Base-by-base conservation (phyloP, 2,797 vertebrate species). In the Sebastes trivittatus region DNA sequence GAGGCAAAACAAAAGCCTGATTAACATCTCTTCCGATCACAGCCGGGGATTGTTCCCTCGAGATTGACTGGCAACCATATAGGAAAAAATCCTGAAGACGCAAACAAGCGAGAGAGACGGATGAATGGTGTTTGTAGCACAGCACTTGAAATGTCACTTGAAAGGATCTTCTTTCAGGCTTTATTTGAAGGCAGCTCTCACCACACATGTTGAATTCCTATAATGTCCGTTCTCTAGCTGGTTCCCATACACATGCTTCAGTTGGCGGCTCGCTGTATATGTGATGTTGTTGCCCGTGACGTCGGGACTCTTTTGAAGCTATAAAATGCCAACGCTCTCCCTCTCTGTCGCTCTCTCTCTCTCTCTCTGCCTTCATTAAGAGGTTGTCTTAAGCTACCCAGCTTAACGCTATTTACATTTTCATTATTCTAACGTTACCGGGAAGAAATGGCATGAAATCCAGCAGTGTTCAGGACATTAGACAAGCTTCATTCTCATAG, bases 361-460 rank as follows among this genome's bases (percentile, higher is more conserved):
- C 78, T 87, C 78, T 65, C 85, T 68, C 30, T 89, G 73, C 90
- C 89, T 93, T 94, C 93, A 94, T 94, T 94, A 92, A 93, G 92
- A 94, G 92, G 92, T 94, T 94, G 92, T 94, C 89, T 93, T 93
- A 94, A 94, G 92, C 91, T 88, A 92, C 90, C 88, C 90, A 88
- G 94, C 93, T 95, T 95, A 94, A 94, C 92, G 87, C 92, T 94
- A 95, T 95, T 95, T 94, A 95, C 94, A 95, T 95, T 94, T 95
- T 93, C 92, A 95, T 95, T 95, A 95, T 95, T 95, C 90, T 82
- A 85, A 89, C 78, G 89, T 93, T 93, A 93, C 92, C 89, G 71
- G 90, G 88, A 94, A 94, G 91, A 93, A 95, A 93, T 84, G 90
- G 87, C 93, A 93, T 95, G 92, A 95, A 95, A 95, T 95, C 90